Evolutionary conservation across 2,888 invertebrate genomes (phyloP).

Genomic region (Hypolimnas misippus): DNA sequence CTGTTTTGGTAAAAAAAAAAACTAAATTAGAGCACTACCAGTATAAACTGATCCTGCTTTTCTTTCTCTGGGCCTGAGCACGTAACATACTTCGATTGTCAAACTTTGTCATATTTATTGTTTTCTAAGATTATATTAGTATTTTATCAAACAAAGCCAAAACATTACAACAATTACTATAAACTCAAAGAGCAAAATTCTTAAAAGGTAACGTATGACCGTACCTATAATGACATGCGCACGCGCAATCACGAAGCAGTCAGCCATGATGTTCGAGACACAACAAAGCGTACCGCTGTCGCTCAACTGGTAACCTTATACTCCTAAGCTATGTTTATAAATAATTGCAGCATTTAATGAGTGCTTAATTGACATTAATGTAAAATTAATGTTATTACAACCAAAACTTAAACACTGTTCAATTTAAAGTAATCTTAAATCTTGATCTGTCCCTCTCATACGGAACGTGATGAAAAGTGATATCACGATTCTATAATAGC

Average conservation of each 20-base stretch:
- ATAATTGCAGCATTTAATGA: neutral
- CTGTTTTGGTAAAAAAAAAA: too few relatives aligned
- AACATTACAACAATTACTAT: neutral
- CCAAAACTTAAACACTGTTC: neutral
- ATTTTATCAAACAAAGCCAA: neutral
- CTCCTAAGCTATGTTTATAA: neutral
- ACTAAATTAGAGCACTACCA: too few relatives aligned
- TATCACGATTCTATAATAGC: too few relatives aligned
- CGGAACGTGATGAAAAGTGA: too few relatives aligned
- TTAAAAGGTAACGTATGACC: neutral
- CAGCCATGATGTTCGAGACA: constrained; percentile 35
- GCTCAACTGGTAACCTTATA: neutral
- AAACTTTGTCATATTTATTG: too few relatives aligned
- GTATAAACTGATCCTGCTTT: too few relatives aligned
- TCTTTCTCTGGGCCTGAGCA: too few relatives aligned
- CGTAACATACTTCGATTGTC: too few relatives aligned
- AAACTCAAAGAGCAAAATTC: neutral
- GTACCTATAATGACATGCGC: neutral
- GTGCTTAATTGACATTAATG: neutral
- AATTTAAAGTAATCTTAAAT: too few relatives aligned
- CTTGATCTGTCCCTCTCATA: too few relatives aligned
- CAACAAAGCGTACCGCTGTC: constrained; percentile 26
- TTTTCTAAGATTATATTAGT: too few relatives aligned
- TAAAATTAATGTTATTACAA: neutral
- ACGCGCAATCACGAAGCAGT: constrained; percentile 37